Percentiles rank a stretch among this genome's conserved stretches.
These are phyloP conservation scores for Clinocottus analis DNA, from an alignment of 2,113 vertebrate genomes.

Conservation along the genomic window DNA sequence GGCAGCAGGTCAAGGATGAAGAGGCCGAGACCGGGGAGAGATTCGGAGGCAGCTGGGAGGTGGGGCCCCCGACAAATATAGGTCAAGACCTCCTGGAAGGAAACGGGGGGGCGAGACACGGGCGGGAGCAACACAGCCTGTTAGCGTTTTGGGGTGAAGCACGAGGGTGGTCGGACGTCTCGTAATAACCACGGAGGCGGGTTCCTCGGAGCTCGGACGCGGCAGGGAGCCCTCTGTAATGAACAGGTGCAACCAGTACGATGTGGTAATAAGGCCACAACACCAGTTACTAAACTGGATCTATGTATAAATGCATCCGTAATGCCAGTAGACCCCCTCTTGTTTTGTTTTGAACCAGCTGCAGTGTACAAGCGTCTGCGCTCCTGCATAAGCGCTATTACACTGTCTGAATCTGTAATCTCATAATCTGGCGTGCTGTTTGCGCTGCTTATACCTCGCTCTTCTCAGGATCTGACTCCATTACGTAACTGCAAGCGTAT, in stretches of 20 bases:
- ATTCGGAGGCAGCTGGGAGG: conserved; percentile 48
- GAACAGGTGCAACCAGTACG: conserved; percentile 25
- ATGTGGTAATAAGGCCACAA: not conserved
- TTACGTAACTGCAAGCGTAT: conserved; percentile 55
- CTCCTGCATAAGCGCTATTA: conserved; percentile 13
- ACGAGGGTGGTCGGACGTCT: conserved; percentile 22
- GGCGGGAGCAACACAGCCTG: conserved; percentile 22
- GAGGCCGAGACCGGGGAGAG: conserved; percentile 27
- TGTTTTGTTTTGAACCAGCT: not conserved
- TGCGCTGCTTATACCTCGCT: conserved; percentile 32
- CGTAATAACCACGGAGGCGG: not conserved
- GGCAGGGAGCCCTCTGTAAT: conserved; percentile 14
- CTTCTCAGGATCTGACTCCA: conserved; percentile 40
- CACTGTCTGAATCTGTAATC: conserved; percentile 55
- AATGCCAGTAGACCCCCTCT: not conserved
- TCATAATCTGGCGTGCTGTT: conserved; percentile 52
- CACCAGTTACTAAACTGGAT: not conserved
- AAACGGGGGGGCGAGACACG: conserved; percentile 29
- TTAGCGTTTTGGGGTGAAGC: conserved; percentile 32
- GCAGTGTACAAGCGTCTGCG: conserved; percentile 26
- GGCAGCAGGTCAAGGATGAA: conserved; percentile 70
- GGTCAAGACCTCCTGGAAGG: conserved; percentile 70
- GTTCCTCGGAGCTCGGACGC: conserved; percentile 2
- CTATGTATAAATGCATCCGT: too few relatives aligned
- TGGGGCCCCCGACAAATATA: conserved; percentile 66